These are phyloP conservation scores for Crenuchus spilurus DNA, from an alignment of 2,797 vertebrate genomes.

Conservation along the genomic window DNA sequence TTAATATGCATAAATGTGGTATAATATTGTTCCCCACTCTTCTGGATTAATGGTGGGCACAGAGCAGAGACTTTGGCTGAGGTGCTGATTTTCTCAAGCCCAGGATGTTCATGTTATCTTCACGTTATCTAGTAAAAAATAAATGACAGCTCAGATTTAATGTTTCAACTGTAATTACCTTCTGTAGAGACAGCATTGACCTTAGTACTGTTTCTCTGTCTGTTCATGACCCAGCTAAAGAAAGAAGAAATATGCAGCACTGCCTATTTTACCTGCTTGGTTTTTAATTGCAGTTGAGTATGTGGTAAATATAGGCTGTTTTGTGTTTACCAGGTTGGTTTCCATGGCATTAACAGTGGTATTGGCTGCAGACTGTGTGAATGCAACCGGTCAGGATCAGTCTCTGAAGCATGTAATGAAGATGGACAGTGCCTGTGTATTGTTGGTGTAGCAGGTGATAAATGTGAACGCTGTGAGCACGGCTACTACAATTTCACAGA, in stretches of 20 bases:
- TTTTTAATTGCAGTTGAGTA: background rate
- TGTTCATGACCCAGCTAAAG: no score
- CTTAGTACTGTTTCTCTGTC: no score
- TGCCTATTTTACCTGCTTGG: background rate
- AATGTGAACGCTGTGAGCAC: constrained; percentile 82
- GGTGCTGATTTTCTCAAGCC: constrained; percentile 39
- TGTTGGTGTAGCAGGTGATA: constrained; percentile 81
- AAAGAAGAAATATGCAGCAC: no score
- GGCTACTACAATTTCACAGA: constrained; percentile 81
- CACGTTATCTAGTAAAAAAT: no score
- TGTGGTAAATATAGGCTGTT: background rate
- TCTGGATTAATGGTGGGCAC: constrained; percentile 2
- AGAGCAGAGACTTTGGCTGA: background rate
- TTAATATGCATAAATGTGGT: constrained; percentile 33
- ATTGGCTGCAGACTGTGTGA: constrained; percentile 82
- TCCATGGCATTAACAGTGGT: constrained; percentile 78
- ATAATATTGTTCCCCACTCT: constrained; percentile 36
- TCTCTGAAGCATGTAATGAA: constrained; percentile 77
- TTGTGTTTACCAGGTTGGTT: constrained; percentile 76
- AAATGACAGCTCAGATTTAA: no score
- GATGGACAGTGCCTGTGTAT: constrained; percentile 84
- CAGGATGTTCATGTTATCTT: no score
- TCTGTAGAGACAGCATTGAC: no score
- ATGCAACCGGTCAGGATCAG: constrained; percentile 81
- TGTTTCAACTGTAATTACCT: no score